phyloP scores from a whole-genome alignment of 2,113 vertebrate genomes.

The Isichthys henryi region DNA sequence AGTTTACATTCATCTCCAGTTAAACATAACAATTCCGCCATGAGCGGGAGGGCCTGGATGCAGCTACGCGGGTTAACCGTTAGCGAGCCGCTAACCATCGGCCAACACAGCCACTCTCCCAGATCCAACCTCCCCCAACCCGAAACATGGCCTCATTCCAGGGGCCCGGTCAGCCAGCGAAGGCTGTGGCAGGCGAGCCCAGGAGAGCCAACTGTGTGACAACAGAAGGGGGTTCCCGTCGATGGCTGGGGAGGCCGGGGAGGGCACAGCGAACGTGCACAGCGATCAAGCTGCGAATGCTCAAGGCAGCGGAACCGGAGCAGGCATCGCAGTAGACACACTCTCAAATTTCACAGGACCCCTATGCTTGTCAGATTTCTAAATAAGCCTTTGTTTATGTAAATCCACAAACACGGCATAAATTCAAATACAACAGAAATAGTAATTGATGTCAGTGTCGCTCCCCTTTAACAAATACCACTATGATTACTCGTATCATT shows the following conservation, averaged over 20 bases:
- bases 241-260: neutral
- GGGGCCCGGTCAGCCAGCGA: neutral
- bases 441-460: neutral
- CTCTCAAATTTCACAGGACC: neutral
- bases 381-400: neutral
- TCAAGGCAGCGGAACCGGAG: neutral
- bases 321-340: neutral
- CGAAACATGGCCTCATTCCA: constrained; percentile 23
- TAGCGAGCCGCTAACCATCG: neutral
- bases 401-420: neutral
- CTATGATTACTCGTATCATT: neutral
- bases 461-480: neutral
- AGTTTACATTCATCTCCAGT: constrained; percentile 42
- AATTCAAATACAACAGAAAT: neutral
- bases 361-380: neutral
- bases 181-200: neutral
- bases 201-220: neutral
- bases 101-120: neutral
- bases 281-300: neutral
- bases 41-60: constrained; percentile 8
- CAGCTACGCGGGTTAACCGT: constrained; percentile 21
- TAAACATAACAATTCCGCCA: constrained; percentile 38
- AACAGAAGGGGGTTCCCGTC: neutral
- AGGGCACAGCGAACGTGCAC: neutral
- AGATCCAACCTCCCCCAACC: neutral